phyloP scores from a whole-genome alignment of 92 coral and sea anemone genomes.

The Paragorgia papillata region DNA sequence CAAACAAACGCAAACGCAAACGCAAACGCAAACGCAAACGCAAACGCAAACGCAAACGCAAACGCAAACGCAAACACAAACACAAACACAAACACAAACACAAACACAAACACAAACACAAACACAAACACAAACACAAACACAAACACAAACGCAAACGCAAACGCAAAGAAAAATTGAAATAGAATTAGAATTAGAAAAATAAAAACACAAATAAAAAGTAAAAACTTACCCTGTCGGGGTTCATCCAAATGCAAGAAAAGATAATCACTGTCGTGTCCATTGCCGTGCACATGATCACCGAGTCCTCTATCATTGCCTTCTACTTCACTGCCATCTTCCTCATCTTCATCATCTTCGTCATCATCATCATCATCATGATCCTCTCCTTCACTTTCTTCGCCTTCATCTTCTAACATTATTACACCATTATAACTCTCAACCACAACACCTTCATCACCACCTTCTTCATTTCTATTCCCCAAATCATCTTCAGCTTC shows the following conservation, averaged over 20 bases:
- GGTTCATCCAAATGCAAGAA: conserved; percentile 80
- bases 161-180: too few species aligned
- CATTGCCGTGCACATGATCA: conserved; percentile 80
- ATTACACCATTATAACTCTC: conserved; percentile 61
- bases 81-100: too few species aligned
- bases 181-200: too few species aligned
- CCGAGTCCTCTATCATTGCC: conserved; percentile 82
- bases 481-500: conserved; percentile 51
- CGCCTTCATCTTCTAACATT: conserved; percentile 79
- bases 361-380: conserved; percentile 88
- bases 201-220: neutral
- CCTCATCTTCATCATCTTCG: conserved; percentile 81
- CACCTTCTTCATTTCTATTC: conserved; percentile 48
- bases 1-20: too few species aligned
- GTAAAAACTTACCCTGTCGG: conserved; percentile 13
- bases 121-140: too few species aligned
- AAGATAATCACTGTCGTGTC: conserved; percentile 82
- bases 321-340: conserved; percentile 91
- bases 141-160: too few species aligned
- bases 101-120: too few species aligned
- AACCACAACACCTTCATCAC: conserved; percentile 64
- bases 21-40: too few species aligned
- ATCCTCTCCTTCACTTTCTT: conserved; percentile 74
- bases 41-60: too few species aligned
- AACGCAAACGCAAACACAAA: too few species aligned